Percentiles rank a stretch among this genome's conserved stretches.
Conservation (phyloP, 30 jellyfish, hydroid and myxozoan species). For the Morbakka virulenta region DNA sequence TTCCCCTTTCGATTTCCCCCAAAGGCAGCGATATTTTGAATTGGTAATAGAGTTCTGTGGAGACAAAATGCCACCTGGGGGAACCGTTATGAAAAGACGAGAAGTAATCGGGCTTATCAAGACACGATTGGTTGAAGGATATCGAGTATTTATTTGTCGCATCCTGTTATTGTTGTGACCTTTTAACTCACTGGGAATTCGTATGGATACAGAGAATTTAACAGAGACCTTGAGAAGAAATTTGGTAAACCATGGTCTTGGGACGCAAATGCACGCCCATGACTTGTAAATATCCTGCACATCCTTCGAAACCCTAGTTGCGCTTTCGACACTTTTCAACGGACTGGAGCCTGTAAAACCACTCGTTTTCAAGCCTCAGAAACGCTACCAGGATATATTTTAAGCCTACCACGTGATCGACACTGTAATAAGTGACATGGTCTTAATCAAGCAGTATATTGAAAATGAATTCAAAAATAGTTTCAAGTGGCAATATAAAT, state of each 20-base stretch:
- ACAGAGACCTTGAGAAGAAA: conserved; percentile 1
- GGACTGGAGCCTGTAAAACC: conserved; percentile 44
- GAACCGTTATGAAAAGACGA: conserved; percentile 5
- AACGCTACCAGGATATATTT: conserved; percentile 38
- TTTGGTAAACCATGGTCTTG: conserved; percentile 35
- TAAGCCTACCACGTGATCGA: conserved; percentile 48
- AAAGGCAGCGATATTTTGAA: conserved; percentile 30
- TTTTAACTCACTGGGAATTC: conserved; percentile 31
- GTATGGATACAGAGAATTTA: conserved; percentile 20
- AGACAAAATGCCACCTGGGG: conserved; percentile 35
- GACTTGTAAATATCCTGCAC: conserved; percentile 40
- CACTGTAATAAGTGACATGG: conserved; percentile 15
- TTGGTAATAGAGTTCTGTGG: conserved; percentile 5
- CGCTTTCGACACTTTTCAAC: conserved; percentile 29
- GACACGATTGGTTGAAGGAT: conserved; percentile 43
- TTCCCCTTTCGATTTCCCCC: conserved; percentile 33
- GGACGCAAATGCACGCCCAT: conserved; percentile 39
- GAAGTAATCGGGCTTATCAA: conserved; percentile 25
- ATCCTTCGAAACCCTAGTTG: conserved; percentile 34
- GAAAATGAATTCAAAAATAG: conserved; percentile 25
- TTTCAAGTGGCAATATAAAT: no score
- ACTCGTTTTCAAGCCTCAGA: conserved; percentile 30
- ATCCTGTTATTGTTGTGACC: conserved; percentile 37
- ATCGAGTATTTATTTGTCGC: conserved; percentile 12
- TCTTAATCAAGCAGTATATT: conserved; percentile 18